Evolutionary conservation across 2,888 invertebrate species (phyloP), one percentile per base, ranked within the genome.

Genomic region (Campopleginae sp.): DNA sequence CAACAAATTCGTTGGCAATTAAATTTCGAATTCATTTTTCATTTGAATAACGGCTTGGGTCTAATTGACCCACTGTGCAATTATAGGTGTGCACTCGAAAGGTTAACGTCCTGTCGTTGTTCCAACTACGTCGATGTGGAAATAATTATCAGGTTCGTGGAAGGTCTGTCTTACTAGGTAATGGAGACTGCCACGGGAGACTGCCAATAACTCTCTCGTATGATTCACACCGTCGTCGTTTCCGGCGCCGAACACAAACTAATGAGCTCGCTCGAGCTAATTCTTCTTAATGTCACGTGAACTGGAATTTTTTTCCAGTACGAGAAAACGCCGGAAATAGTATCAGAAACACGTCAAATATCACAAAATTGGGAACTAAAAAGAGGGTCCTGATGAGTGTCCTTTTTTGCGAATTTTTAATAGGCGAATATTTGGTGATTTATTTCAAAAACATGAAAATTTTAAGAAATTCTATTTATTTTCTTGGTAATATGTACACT

Each of bases 151-250:
- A 12, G 46, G 27, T 46, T 27, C 66, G 44, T 68, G 38, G 44
- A 44, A 38, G 1, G 14, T 44, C 27, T 46, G 12, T 17, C 14
- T 68, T 23, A 27, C 27, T n/a, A 71, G n/a, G 33, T 27, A 51
- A 71, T 71, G 48, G 51, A 51, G 12, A n/a, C 33, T 19, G n/a
- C 48, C 33, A 71, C 33, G 31, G 51, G 46, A n/a, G n/a, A n/a
- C n/a, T 51, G 46, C 31, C 71, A 51, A 7, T 51, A 48, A 51
- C 31, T 33, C 48, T 31, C 31, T 12, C 19, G 38, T 38, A 19
- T 23, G 10, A 10, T 48, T 51, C 46, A 33, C 27, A 44, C 65
- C 38, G 31, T 51, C 12, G 51, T 5, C 31, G n/a, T 33, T n/a
- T 17, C 51, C 19, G 38, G 38, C 7, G 12, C 5, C 17, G 33